These are phyloP conservation scores for Drosophila hamatofila DNA, from an alignment of 2,888 invertebrate species.

Conservation along the genomic window DNA sequence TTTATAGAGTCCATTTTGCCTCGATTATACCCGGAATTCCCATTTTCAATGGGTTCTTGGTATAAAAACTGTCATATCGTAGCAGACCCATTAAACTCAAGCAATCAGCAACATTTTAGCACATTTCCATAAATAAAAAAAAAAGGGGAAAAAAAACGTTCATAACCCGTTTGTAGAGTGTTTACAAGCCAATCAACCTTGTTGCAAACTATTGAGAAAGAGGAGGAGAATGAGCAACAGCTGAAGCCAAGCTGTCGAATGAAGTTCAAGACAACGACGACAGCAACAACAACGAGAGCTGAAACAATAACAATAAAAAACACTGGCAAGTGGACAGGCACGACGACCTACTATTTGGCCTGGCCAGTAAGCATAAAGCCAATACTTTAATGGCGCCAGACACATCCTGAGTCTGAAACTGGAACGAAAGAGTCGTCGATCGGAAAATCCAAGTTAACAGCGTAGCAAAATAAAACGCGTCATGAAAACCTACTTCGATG, in stretches of 20 bases:
- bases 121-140: slow-evolving; percentile 22
- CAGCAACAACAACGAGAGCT: slow-evolving; percentile 2
- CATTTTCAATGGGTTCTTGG: neutral
- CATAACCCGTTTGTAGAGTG: slow-evolving; percentile 47
- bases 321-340: slow-evolving; percentile 27
- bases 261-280: slow-evolving; percentile 32
- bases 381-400: slow-evolving; percentile 59
- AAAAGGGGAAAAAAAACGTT: neutral
- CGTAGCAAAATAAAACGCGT: slow-evolving; percentile 38
- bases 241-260: slow-evolving; percentile 18
- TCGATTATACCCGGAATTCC: neutral
- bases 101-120: slow-evolving; percentile 23
- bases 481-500: slow-evolving; percentile 60
- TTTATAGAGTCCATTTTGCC: neutral
- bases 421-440: slow-evolving; percentile 58
- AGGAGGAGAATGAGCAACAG: slow-evolving; percentile 12
- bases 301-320: slow-evolving; percentile 9
- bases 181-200: slow-evolving; percentile 46
- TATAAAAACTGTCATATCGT: slow-evolving; percentile 28
- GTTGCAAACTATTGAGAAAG: slow-evolving; percentile 31
- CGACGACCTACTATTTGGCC: slow-evolving; percentile 49
- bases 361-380: slow-evolving; percentile 40
- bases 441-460: slow-evolving; percentile 48
- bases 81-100: slow-evolving; percentile 21
- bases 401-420: slow-evolving; percentile 48